Evolutionary conservation across 2,113 vertebrate genomes (phyloP).

Genomic region (Siphamia tubifer): DNA sequence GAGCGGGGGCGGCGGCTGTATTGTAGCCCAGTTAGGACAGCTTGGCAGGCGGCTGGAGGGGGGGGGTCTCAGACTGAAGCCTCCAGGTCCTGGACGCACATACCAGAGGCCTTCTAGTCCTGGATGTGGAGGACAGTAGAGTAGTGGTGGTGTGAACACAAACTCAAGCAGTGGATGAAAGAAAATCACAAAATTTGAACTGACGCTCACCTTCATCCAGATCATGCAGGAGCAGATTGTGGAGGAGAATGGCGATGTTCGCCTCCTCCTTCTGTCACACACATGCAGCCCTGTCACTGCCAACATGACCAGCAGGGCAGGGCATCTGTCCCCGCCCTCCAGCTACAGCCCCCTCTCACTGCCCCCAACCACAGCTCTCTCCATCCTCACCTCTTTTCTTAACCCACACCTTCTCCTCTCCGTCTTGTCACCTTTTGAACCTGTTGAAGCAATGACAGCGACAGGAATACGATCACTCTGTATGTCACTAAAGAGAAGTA

Average conservation of each 20-base stretch:
- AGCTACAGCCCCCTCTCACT: slow-evolving; percentile 56
- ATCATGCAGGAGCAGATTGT: slow-evolving; percentile 48
- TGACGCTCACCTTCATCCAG: slow-evolving; percentile 23
- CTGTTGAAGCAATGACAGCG: neutral
- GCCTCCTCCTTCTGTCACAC: slow-evolving; percentile 67
- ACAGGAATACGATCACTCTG: neutral
- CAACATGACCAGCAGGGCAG: slow-evolving; percentile 76
- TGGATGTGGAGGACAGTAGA: neutral
- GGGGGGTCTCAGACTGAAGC: slow-evolving; percentile 50
- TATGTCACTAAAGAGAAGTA: neutral
- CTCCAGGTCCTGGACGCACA: slow-evolving; percentile 66
- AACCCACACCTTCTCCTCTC: neutral
- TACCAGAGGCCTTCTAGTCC: slow-evolving; percentile 44
- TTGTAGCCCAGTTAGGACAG: slow-evolving; percentile 25
- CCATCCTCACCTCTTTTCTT: slow-evolving; percentile 9
- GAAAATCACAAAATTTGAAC: slow-evolving; percentile 3
- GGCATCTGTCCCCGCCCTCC: slow-evolving; percentile 73
- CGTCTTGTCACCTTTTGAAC: slow-evolving; percentile 12
- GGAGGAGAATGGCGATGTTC: slow-evolving; percentile 58
- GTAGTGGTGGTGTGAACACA: too few species aligned
- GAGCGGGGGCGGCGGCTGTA: slow-evolving; percentile 17
- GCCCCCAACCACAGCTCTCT: slow-evolving; percentile 38
- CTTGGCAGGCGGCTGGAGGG: slow-evolving; percentile 61
- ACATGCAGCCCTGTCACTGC: slow-evolving; percentile 69
- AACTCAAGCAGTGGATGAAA: slow-evolving; percentile 3